Base-by-base conservation (phyloP, 2,113 vertebrate genomes). In the Marmota monax region DNA sequence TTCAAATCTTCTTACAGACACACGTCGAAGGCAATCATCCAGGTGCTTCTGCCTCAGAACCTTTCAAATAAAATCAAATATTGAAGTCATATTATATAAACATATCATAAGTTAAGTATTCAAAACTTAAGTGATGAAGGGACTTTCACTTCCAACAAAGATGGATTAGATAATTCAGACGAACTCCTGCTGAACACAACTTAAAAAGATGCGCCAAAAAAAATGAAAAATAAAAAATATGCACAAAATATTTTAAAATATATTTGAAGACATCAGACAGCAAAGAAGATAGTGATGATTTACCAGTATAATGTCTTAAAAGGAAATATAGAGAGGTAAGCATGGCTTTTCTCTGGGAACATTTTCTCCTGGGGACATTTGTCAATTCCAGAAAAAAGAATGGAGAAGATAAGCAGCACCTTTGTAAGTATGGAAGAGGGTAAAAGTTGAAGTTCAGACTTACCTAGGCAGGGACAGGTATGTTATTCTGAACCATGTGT, bases 1-100 rank as follows among this genome's bases (percentile, higher is more conserved):
- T 91, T 99, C 98, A 51, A 99, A 99, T 97, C 99, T 99, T 97
- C 99, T 99, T 42, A 99, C 98, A 84, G 99, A 99, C 76, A 99
- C 98, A 97, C 99, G 99, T 86, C 99, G 99, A 96, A 99, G 98
- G 96, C 99, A 98, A 97, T 98, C 98, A 97, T 99, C 99, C 95
- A 99, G 92, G 90, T 99, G 98, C 95, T 99, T 99, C 96, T 99
- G 99, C 97, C 98, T 99, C 98, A 99, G 96, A 97, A 99, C 99
- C 99, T 99, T 98, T 93, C 42, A 98, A 98, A 89, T 37, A 97
- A 98, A 95, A 79, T 86, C 56, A 98, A 92, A 96, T 53, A 95
- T 48, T 70, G 4, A 79, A 84, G 82, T 87, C 90, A 97, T 80
- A 90, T 86, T 90, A 96, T 97, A 48, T 93, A 96, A 39, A 91